Evolutionary conservation across 2,113 vertebrate species (phyloP).

Genomic region (Etheostoma spectabile): DNA sequence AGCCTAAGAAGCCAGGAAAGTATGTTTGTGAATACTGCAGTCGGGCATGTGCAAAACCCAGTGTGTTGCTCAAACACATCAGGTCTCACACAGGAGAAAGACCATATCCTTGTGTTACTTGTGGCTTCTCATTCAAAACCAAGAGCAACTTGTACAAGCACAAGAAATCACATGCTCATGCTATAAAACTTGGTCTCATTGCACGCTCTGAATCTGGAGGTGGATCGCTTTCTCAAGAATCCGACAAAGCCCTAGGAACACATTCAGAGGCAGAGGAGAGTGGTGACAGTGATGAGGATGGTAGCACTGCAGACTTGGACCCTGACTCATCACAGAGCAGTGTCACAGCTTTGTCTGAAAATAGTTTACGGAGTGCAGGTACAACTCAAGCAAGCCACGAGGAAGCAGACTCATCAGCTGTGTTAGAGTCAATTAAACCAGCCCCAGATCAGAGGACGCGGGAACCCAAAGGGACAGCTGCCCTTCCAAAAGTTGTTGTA

Average conservation of each 20-base stretch:
- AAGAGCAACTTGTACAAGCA: constrained; percentile 99
- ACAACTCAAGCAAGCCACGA: constrained; percentile 73
- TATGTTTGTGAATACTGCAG: constrained; percentile 97
- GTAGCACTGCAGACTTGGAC: constrained; percentile 87
- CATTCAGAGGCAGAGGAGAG: constrained; percentile 95
- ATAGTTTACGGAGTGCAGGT: constrained; percentile 78
- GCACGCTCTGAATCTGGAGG: constrained; percentile 89
- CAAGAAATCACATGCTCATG: constrained; percentile 99
- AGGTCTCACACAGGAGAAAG: constrained; percentile 98
- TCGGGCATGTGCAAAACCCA: constrained; percentile 96
- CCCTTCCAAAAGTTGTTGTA: constrained; percentile 95
- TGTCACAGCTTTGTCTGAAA: constrained; percentile 82
- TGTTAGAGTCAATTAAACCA: constrained; percentile 80
- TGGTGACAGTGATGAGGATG: constrained; percentile 95
- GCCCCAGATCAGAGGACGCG: constrained; percentile 75
- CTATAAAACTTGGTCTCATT: constrained; percentile 95
- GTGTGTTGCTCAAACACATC: constrained; percentile 97
- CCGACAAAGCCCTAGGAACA: constrained; percentile 90
- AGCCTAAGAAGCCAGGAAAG: constrained; percentile 97
- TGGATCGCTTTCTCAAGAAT: constrained; percentile 91
- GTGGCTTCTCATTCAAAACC: constrained; percentile 99
- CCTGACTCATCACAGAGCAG: constrained; percentile 87
- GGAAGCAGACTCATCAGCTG: constrained; percentile 61
- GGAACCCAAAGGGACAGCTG: constrained; percentile 86
- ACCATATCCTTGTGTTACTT: constrained; percentile 96